phyloP scores from a whole-genome alignment of 2,888 invertebrate species.

The Leptarthrus brevirostris region DNA sequence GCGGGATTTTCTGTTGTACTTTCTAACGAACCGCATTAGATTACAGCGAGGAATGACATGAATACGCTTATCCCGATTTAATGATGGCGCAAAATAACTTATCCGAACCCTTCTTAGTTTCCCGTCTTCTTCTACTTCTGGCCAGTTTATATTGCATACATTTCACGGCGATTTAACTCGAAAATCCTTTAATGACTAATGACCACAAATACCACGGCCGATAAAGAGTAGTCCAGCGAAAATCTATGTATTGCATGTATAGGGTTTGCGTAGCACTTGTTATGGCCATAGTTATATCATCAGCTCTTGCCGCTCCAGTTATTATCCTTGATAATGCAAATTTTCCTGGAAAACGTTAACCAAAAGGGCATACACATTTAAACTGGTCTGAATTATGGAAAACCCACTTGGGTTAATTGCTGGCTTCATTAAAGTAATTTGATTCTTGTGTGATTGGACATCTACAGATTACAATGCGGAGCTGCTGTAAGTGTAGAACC shows the following conservation, averaged over 20 bases:
- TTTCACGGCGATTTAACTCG: conserved; percentile 40
- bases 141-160: conserved; percentile 17
- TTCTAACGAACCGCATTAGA: conserved; percentile 53
- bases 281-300: too few species aligned
- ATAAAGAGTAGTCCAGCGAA: too few species aligned
- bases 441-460: too few species aligned
- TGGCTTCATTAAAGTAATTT: conserved; percentile 26
- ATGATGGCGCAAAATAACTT: conserved; percentile 41
- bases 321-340: conserved; percentile 42
- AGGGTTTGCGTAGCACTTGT: too few species aligned
- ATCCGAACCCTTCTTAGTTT: conserved; percentile 9
- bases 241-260: too few species aligned
- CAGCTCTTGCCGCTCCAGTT: too few species aligned
- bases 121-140: background rate
- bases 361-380: conserved; percentile 25
- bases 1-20: conserved; percentile 49
- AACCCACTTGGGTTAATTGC: conserved; percentile 28
- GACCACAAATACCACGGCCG: conserved; percentile 37
- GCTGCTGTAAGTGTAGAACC: too few species aligned
- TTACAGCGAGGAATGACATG: conserved; percentile 51
- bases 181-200: conserved; percentile 44
- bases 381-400: conserved; percentile 19
- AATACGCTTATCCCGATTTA: conserved; percentile 52
- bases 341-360: conserved; percentile 23
- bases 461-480: too few species aligned